Conservation (phyloP, 2,113 vertebrate species). For the Tyrannus savana region DNA sequence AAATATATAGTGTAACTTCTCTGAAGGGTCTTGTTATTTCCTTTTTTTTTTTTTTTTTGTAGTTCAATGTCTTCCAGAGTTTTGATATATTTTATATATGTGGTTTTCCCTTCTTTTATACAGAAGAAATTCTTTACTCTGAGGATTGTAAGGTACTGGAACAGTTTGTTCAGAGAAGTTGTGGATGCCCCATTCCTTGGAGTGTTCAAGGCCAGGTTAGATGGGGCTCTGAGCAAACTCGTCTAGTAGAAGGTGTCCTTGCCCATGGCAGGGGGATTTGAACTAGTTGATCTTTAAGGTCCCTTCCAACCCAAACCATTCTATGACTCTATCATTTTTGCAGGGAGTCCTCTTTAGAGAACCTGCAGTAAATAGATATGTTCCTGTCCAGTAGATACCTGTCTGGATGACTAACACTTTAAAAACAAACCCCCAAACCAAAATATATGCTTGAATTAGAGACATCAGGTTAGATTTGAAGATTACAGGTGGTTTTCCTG, state of each 20-base stretch:
- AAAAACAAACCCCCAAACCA: background rate
- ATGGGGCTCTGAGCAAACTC: background rate
- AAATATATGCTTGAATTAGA: background rate
- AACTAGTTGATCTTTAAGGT: background rate
- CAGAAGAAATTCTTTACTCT: background rate
- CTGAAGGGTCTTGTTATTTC: background rate
- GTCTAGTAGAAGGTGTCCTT: background rate
- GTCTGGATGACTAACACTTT: background rate
- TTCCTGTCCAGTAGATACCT: background rate
- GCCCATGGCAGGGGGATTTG: background rate
- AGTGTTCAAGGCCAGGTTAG: background rate
- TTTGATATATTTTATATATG: background rate
- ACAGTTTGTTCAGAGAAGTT: background rate
- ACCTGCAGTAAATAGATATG: background rate
- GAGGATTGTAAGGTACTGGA: background rate
- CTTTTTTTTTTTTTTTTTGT: background rate
- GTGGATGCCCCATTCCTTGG: too few relatives aligned
- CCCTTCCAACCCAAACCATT: background rate
- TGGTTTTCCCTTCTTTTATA: background rate
- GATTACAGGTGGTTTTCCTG: background rate
- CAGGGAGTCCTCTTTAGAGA: background rate
- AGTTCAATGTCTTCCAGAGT: background rate
- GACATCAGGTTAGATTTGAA: background rate
- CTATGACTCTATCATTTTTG: background rate
- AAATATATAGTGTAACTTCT: background rate